Evolutionary conservation across 2,888 invertebrate species (phyloP), one percentile per base, ranked within the genome.

Genomic region (Zaprionus lineosus): DNA sequence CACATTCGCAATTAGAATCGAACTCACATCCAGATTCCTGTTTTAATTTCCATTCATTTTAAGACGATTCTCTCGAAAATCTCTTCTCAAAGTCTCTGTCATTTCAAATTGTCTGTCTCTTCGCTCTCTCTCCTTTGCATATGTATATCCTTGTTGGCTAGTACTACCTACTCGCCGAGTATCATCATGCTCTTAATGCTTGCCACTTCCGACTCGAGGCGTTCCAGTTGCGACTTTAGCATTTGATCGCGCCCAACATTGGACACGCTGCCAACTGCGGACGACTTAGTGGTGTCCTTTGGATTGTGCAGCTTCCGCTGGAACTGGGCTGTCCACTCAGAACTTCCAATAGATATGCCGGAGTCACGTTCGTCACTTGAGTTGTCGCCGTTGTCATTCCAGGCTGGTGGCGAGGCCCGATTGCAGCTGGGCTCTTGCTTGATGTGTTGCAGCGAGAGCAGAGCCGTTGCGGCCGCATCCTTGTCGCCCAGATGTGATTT

Each of bases 321-420:
- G 39, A 87, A 78, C 41, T 88, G 86, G 47, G 84, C 87, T 60
- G 87, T 89, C 91, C 85, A 90, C 64, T 90, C 90, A 15, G 88
- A 77, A 19, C 89, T 88, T 52, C 86, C 96, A 50, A 96, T 90
- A 0, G 96, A 96, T 74, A 97, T 97, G 3, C 97, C 97, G 0
- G 96, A 96, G 87, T 97, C 97, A 4, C 97, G 91, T 88, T 97
- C 97, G 88, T 97, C 97, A 82, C 96, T 96, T 51, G 96, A 96
- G 19, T 96, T 96, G 85, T 97, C 96, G 19, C 94, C 95, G 3
- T 58, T 63, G 47, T 88, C 88, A 89, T 96, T 96, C 94, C 96
- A 96, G 0, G 95, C 94, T 0, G 95, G 94, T 7, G 95, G 95
- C 9, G 95, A 95, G 8, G 88, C 77, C 0, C 85, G 77, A 31